Percentiles rank a stretch among this genome's conserved stretches.
Evolutionary conservation across 2,888 invertebrate species (phyloP).

Genomic region (Drosophila falleni): DNA sequence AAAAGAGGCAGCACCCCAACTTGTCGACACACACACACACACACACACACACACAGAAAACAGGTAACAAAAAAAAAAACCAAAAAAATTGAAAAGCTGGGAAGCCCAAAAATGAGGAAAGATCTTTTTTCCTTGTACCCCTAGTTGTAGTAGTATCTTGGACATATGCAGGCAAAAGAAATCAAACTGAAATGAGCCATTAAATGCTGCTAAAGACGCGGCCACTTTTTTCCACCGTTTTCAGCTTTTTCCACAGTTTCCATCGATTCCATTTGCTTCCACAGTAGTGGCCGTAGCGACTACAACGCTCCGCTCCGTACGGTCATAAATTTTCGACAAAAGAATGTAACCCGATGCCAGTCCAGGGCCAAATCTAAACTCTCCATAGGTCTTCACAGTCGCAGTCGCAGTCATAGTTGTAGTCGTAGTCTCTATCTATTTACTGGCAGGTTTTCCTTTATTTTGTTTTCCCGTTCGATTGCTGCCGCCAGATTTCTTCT

Average conservation of each 20-base stretch:
- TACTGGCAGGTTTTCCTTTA: slow-evolving; percentile 43
- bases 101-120: slow-evolving; percentile 31
- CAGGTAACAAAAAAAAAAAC: slow-evolving; percentile 16
- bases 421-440: slow-evolving; percentile 31
- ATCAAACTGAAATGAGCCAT: slow-evolving; percentile 83
- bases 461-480: slow-evolving; percentile 72
- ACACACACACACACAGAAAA: slow-evolving; percentile 15
- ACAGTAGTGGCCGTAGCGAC: slow-evolving; percentile 50
- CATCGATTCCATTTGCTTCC: slow-evolving; percentile 50
- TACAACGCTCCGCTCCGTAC: slow-evolving; percentile 40
- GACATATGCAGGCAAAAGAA: slow-evolving; percentile 67
- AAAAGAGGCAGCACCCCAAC: slow-evolving; percentile 68
- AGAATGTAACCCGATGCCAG: slow-evolving; percentile 75
- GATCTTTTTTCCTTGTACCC: slow-evolving; percentile 10
- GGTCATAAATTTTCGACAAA: slow-evolving; percentile 77
- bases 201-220: slow-evolving; percentile 81
- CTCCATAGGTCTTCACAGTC: slow-evolving; percentile 17
- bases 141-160: slow-evolving; percentile 4
- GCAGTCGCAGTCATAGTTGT: slow-evolving; percentile 30
- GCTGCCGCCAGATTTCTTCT: slow-evolving; percentile 76
- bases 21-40: slow-evolving; percentile 40
- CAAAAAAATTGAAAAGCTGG: slow-evolving; percentile 39
- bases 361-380: slow-evolving; percentile 21
- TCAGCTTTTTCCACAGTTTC: slow-evolving; percentile 35
- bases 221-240: slow-evolving; percentile 80